Evolutionary conservation across 2,797 vertebrate genomes (phyloP).

Genomic region (Cetoscarus ocellatus): DNA sequence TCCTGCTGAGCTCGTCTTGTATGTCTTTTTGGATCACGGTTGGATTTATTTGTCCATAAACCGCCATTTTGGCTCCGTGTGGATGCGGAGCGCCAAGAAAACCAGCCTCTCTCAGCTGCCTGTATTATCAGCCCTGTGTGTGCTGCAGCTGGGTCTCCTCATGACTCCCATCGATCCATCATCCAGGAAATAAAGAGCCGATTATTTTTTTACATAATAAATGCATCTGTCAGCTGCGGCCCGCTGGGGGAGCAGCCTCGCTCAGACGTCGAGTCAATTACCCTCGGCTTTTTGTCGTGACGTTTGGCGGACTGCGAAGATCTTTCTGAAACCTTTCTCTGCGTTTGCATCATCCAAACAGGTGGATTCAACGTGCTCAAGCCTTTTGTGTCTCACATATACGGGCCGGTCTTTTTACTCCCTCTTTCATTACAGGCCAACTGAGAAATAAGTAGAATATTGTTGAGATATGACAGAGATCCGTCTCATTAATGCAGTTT

Average conservation of each 20-base stretch:
- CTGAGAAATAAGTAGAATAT: too few relatives aligned
- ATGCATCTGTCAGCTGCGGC: constrained; percentile 53
- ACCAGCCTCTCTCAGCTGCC: constrained; percentile 4
- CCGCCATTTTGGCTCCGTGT: background rate
- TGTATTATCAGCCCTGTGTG: constrained; percentile 11
- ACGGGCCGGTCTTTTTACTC: background rate
- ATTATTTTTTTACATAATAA: constrained; percentile 23
- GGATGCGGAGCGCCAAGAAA: background rate
- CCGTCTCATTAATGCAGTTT: too few relatives aligned
- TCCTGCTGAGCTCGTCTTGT: background rate
- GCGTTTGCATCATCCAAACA: background rate
- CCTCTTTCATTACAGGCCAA: too few relatives aligned
- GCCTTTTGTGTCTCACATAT: background rate
- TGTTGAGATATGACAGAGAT: too few relatives aligned
- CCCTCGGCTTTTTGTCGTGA: background rate
- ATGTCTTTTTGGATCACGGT: background rate
- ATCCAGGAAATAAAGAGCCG: constrained; percentile 31
- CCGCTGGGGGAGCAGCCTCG: constrained; percentile 17
- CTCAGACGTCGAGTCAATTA: constrained; percentile 14
- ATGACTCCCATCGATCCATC: constrained; percentile 29
- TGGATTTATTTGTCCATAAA: background rate
- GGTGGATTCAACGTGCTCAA: background rate
- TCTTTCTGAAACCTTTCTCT: background rate
- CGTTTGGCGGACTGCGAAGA: background rate
- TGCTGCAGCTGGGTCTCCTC: constrained; percentile 50